A percentile compares a stretch with the other conserved stretches of the same genome.
Conservation (phyloP, 23 tunicate genomes). For the Corella eumyota region DNA sequence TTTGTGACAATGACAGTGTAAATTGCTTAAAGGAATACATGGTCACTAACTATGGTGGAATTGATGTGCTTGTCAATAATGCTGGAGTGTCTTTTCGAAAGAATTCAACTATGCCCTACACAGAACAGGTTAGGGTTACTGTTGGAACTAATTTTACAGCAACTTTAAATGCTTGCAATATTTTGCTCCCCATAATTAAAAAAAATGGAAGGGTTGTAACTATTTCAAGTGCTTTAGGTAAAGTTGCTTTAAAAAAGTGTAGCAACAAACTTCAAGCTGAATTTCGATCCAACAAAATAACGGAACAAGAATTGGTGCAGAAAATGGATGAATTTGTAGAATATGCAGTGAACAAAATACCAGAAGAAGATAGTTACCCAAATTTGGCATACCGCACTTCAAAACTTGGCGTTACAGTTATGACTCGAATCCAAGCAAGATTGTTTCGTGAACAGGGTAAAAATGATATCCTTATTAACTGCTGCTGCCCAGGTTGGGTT, state of each 20-base stretch:
- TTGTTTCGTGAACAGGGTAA: constrained; percentile 23
- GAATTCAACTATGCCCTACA: constrained; percentile 50
- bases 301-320: constrained; percentile 35
- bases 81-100: constrained; percentile 63
- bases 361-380: constrained; percentile 28
- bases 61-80: constrained; percentile 84
- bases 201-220: constrained; percentile 58
- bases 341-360: constrained; percentile 17
- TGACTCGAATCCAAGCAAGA: constrained; percentile 57
- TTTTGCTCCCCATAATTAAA: constrained; percentile 56
- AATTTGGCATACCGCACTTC: constrained; percentile 65
- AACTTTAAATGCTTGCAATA: constrained; percentile 17
- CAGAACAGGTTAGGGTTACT: constrained; percentile 57
- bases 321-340: constrained; percentile 72
- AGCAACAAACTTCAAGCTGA: constrained; percentile 41
- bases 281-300: constrained; percentile 56
- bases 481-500: constrained; percentile 88
- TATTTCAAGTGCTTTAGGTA: constrained; percentile 32
- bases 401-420: constrained; percentile 59
- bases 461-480: constrained; percentile 57
- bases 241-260: constrained; percentile 31
- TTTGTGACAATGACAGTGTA: constrained; percentile 39
- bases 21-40: constrained; percentile 11
- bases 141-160: constrained; percentile 41
- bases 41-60: constrained; percentile 53